Base-by-base conservation (phyloP, 35 echinoderm and acorn worm genomes). In the Amphiura filiformis region DNA sequence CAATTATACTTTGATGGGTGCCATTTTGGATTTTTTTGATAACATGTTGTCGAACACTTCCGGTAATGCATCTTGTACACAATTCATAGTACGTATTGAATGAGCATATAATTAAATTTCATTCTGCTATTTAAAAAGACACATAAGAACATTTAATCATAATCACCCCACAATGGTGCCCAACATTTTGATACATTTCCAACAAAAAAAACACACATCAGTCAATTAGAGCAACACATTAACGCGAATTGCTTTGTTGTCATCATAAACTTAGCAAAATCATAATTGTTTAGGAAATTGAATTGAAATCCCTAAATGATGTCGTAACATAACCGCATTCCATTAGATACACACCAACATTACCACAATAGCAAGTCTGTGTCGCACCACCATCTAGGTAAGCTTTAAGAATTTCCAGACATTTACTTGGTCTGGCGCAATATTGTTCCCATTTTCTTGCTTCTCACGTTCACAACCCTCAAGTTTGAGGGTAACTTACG, bases 311-410 rank as follows among this genome's bases (percentile, higher is more conserved):
- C 17, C 26, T 26, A 18, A 70, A 70, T 70, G 61, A 70, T 70
- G 61, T 70, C 17, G 26, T 70, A 70, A 70, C 61, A 70, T 70
- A 26, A 70, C 61, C 61, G 61, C 61, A 70, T 70, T 26, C 61
- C 61, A 70, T 70, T 3, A n/a, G 61, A 70, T 23, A 11, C 61
- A 70, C 7, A 70, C 61, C 61, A 11, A 23, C 28, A 70, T 11
- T n/a, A 70, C 61, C 61, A 70, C 61, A 70, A 70, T 70, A n/a
- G 61, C 61, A 70, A n/a, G 61, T 70, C 17, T 70, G 61, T 70
- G 7, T 70, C 17, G 11, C 26, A 26, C 7, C 61, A 11, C 44
- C 7, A 20, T 11, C 44, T 52, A 70, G 17, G 28, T 30, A 70
- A n/a, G n/a, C 28, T 13, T 5, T 15, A 70, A 70, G 61, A 70